phyloP scores from a whole-genome alignment of 2,888 invertebrate genomes.

The Ochropleura leucogaster region DNA sequence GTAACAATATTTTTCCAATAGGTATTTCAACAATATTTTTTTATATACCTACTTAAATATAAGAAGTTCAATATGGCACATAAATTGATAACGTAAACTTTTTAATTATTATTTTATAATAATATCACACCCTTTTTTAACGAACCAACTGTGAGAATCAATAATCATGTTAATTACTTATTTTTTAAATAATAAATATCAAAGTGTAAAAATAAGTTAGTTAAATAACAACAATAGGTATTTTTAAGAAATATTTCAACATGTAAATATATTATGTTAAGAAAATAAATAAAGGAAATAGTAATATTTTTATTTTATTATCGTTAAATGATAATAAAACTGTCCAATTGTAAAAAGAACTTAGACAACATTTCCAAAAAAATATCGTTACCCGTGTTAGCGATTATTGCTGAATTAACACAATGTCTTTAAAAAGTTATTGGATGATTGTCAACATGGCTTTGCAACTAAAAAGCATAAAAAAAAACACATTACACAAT shows the following conservation, averaged over 20 bases:
- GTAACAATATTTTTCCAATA: neutral
- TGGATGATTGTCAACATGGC: too few relatives aligned
- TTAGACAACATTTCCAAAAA: neutral
- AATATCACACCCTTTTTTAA: neutral
- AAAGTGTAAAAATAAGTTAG: neutral
- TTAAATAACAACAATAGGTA: neutral
- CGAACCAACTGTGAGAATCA: neutral
- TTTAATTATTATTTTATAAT: neutral
- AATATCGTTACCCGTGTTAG: neutral
- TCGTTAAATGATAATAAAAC: neutral
- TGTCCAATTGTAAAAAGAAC: neutral
- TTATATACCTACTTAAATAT: neutral
- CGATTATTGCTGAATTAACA: neutral
- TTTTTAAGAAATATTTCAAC: too few relatives aligned
- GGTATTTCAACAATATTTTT: neutral
- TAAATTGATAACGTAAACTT: neutral
- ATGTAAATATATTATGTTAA: too few relatives aligned
- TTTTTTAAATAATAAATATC: neutral
- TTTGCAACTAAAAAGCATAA: too few relatives aligned
- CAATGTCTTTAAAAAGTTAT: neutral
- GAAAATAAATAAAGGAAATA: too few relatives aligned
- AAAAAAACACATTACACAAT: neutral
- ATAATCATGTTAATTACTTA: neutral
- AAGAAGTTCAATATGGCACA: slow-evolving; percentile 1
- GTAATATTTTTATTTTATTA: too few relatives aligned